These are phyloP conservation scores for Scaptomyza pallida DNA, from an alignment of 1,140 invertebrate species.

Conservation along the genomic window DNA sequence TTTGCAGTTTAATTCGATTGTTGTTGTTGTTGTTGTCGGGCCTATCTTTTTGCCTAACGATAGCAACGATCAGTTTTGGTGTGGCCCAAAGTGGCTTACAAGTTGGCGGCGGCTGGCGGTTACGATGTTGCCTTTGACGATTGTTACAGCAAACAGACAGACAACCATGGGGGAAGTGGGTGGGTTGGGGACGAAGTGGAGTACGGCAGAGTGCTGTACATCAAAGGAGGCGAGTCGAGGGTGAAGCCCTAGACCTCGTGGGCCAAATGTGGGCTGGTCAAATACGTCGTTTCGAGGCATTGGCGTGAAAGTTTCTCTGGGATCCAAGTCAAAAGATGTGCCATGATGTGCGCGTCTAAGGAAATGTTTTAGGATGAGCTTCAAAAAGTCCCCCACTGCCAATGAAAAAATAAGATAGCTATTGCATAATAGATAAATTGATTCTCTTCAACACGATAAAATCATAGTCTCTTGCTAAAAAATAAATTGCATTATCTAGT, in stretches of 20 bases:
- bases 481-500: too few relatives aligned
- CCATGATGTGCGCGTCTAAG: neutral
- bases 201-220: neutral
- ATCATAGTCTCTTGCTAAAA: too few relatives aligned
- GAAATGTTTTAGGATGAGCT: neutral
- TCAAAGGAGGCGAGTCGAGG: constrained; percentile 8
- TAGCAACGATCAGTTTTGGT: constrained; percentile 26
- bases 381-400: too few relatives aligned
- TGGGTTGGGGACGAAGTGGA: neutral
- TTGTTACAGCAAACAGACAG: neutral
- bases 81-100: constrained; percentile 9
- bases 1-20: constrained; percentile 9
- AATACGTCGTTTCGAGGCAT: neutral
- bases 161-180: too few relatives aligned
- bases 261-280: constrained; percentile 1
- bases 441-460: too few relatives aligned
- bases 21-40: neutral
- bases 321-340: neutral
- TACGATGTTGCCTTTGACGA: constrained; percentile 26
- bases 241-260: constrained; percentile 55
- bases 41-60: constrained; percentile 37
- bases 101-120: constrained; percentile 19
- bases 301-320: constrained; percentile 9
- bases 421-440: too few relatives aligned
- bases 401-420: too few relatives aligned